Base-by-base conservation (phyloP, 2,888 invertebrate species). In the Zonitis immaculata region DNA sequence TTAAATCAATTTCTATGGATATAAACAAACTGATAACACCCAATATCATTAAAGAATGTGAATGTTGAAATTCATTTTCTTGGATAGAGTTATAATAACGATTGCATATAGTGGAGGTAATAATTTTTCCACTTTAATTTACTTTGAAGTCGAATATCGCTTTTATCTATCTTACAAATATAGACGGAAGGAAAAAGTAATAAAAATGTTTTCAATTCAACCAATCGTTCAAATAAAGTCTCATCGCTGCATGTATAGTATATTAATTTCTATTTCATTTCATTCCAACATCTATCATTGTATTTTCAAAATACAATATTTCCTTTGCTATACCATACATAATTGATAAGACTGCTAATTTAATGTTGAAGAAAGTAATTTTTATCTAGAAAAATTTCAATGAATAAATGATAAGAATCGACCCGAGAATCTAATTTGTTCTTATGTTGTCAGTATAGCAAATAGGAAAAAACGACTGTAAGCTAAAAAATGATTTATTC, bases 341-440 rank as follows among this genome's bases (percentile, higher is more conserved):
- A 50, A 54, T 54, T 54, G 50, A 53, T 53, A 53, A 49, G 47
- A 26, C 47, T 47, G 22, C 47, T 50, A 44, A 54, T 51, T 54
- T 47, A 25, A 45, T 22, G 32, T n/a, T 27, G 44, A 51, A 44
- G 12, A n/a, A 26, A 25, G 26, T 39, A 54, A 42, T 50, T 54
- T 43, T 1, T 9, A 3, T 2, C 7, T 2, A 6, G 30, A 2
- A 12, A 32, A 14, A n/a, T 30, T 5, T 30, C 4, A 30, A 30
- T 30, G 9, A 30, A 5, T 5, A 30, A 12, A 5, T 30, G 30
- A 30, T 30, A 30, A n/a, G n/a, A n/a, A n/a, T n/a, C n/a, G n/a
- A n/a, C n/a, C n/a, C n/a, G n/a, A n/a, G n/a, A n/a, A n/a, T n/a
- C n/a, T n/a, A n/a, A n/a, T n/a, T n/a, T n/a, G n/a, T n/a, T n/a